Evolutionary conservation across 37 sponge, comb jelly and placozoan genomes (phyloP).

Genomic region (Theonella swinhoei): DNA sequence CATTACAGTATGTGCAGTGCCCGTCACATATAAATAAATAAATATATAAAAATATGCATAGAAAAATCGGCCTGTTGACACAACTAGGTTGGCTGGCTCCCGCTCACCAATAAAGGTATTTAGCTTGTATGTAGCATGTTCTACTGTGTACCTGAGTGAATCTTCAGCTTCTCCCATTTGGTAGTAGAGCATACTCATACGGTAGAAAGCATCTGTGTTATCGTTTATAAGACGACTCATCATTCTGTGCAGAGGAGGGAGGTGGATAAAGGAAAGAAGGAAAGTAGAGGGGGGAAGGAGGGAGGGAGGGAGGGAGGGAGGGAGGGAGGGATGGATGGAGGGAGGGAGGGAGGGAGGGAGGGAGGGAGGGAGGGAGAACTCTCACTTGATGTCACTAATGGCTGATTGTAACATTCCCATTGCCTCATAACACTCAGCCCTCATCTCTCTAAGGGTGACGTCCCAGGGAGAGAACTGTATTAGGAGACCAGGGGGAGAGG

Average conservation of each 20-base stretch:
- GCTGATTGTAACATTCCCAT: constrained; percentile 74
- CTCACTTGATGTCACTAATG: constrained; percentile 86
- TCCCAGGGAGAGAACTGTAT: constrained; percentile 87
- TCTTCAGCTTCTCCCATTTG: constrained; percentile 89
- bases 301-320: no score
- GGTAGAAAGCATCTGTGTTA: constrained; percentile 87
- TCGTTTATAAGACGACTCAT: constrained; percentile 87
- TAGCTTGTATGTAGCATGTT: no score
- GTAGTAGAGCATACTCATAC: constrained; percentile 82
- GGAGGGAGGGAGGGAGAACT: background rate
- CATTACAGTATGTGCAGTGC: no score
- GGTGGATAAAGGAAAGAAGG: no score
- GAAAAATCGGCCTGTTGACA: no score
- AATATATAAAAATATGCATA: no score
- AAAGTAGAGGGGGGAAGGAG: no score
- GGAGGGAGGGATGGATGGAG: no score
- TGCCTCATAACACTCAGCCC: constrained; percentile 76
- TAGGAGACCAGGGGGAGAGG: background rate
- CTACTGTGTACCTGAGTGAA: constrained; percentile 72
- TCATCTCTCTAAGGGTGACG: constrained; percentile 56
- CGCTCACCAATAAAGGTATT: no score
- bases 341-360: no score
- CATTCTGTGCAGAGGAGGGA: constrained; percentile 42
- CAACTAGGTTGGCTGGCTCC: no score
- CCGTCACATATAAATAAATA: no score